Evolutionary conservation across 2,888 invertebrate genomes (phyloP), one percentile per base, ranked within the genome.

Genomic region (Phyllotreta cruciferae): DNA sequence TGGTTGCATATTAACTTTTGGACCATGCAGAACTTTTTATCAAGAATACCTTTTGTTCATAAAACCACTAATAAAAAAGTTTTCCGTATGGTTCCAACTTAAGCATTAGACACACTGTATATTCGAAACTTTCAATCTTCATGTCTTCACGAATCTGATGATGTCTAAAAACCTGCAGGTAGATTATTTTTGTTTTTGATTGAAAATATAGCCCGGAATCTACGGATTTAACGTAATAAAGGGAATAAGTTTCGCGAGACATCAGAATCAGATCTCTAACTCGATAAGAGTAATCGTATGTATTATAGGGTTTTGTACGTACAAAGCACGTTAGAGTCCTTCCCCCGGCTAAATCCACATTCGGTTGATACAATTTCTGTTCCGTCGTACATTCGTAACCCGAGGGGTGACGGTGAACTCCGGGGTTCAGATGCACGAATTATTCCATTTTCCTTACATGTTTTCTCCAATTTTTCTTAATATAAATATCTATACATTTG

Each of bases 231-330:
- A 56, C 52, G 44, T 38, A 50, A 56, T 62, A 56, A 64, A 47
- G 56, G n/a, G 24, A 53, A 53, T 66, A 67, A 66, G 71, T 72
- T 70, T 69, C 68, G 65, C 66, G 66, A 67, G 70, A 71, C 75
- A 76, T 76, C 73, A 73, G 45, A 74, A 63, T 76, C 73, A 76
- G 76, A 73, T 71, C 74, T 75, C 76, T 78, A 79, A 79, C 77
- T 74, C 77, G 77, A 79, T 79, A 77, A 78, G 74, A 75, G 77
- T 79, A 79, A 79, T 79, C 77, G 77, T 72, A 73, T 63, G 62
- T 77, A 79, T 78, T 78, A 78, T 77, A 74, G 77, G 78, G 77
- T 52, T 77, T 77, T 24, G 74, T 70, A 76, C 74, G 42, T 55
- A 55, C 62, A 57, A 62, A 62, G 62, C 39, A 53, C n/a, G 14